Conservation (phyloP, 2,113 vertebrate species). For the Malurus elegans region DNA sequence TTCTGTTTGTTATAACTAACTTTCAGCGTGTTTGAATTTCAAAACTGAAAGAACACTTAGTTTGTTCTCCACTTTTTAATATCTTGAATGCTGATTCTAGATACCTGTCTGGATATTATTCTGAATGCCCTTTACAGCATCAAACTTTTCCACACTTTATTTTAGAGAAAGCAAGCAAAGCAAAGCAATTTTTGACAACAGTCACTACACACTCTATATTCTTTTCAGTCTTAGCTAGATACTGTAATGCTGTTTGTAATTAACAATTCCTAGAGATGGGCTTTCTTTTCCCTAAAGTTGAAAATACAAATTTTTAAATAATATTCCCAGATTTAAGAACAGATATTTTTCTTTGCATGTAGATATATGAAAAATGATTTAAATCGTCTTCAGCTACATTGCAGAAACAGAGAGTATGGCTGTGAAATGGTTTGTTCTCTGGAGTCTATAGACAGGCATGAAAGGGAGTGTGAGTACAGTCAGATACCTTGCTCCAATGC, state of each 20-base stretch:
- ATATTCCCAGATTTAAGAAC: not conserved
- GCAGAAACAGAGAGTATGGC: constrained; percentile 79
- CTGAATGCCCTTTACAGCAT: not conserved
- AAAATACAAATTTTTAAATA: not conserved
- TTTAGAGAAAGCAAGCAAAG: not conserved
- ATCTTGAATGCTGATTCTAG: not conserved
- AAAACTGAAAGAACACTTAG: not conserved
- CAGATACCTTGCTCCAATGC: constrained; percentile 80
- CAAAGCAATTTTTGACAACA: not conserved
- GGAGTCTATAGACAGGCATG: constrained; percentile 83
- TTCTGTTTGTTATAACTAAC: not conserved
- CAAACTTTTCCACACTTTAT: not conserved
- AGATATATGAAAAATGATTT: constrained; percentile 93
- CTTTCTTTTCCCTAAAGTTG: not conserved
- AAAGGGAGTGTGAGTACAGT: constrained; percentile 84
- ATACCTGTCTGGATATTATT: not conserved
- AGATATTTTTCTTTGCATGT: not conserved
- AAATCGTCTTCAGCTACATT: constrained; percentile 84
- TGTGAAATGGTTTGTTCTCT: constrained; percentile 85
- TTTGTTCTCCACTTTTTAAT: not conserved
- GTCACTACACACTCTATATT: not conserved
- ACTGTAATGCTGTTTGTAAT: not conserved
- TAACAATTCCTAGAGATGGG: not conserved
- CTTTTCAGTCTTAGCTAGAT: not conserved
- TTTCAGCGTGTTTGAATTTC: not conserved